Base-by-base conservation (phyloP, 2,113 vertebrate species). In the Malurus alboscapulatus region DNA sequence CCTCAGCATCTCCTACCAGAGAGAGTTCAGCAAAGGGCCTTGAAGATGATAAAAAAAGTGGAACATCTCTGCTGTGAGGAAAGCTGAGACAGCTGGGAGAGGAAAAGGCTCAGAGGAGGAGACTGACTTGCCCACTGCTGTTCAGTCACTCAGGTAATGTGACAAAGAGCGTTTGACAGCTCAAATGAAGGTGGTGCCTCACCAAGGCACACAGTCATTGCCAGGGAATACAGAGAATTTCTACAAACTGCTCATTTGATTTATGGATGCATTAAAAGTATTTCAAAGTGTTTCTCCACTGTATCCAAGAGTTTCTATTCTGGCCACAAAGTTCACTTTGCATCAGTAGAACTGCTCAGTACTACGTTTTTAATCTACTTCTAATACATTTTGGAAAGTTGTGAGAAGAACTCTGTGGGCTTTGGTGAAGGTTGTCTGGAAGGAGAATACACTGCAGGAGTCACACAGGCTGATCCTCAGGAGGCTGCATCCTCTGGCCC, bases 341-440 rank as follows among this genome's bases (percentile, higher is more conserved):
- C 83, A 69, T 88, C 80, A 83, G 75, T 83, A 69, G 63, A 88
- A 80, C 62, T 62, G 26, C 26, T 85, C 51, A 79, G 61, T 6
- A 22, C 10, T 12, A 7, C 57, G 54, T 22, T 94, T 93, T 86
- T 81, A 59, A 89, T 87, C 36, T 87, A 36, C 53, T 75, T 72
- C 4, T 9, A 76, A 79, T n/a, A 38, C 17, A 17, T 75, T 71
- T 91, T 67, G 51, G 63, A 95, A 83, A 76, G 22, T 15, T 50
- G 47, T 40, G 16, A 27, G 53, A 10, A 74, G 11, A 88, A 29
- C 30, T 88, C 53, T 63, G 42, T 38, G 48, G 65, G 48, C 30
- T 84, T 55, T 72, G 62, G n/a, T 38, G 74, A 84, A 30, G 86
- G 68, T 92, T 59, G 67, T 18, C 45, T 84, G 54, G 55, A 75